phyloP scores from a whole-genome alignment of 2,888 invertebrate species.

The Vandiemenella viatica region DNA sequence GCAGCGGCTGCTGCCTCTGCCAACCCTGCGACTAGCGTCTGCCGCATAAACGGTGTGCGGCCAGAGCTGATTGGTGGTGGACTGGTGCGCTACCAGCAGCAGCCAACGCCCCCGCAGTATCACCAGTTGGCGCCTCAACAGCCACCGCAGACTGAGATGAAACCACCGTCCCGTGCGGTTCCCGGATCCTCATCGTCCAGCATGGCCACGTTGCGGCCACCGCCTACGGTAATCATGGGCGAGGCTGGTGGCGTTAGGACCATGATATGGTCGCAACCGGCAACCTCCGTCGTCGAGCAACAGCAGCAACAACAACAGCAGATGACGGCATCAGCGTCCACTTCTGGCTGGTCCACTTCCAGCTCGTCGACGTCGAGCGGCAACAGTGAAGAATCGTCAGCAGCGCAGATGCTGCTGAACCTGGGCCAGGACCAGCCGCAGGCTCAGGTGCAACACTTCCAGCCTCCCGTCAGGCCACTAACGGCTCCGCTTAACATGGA shows the following conservation, averaged over 20 bases:
- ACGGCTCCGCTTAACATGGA: constrained; percentile 71
- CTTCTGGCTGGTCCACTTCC: constrained; percentile 38
- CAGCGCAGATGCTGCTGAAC: constrained; percentile 55
- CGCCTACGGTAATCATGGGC: constrained; percentile 85
- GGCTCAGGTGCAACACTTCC: constrained; percentile 19
- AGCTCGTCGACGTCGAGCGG: constrained; percentile 34
- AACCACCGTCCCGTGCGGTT: constrained; percentile 7
- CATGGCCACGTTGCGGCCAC: constrained; percentile 36
- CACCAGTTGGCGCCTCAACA: constrained; percentile 15
- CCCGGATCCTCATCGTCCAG: constrained; percentile 20
- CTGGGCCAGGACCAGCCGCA: constrained; percentile 46
- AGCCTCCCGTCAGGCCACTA: constrained; percentile 28
- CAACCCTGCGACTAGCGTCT: constrained; percentile 12
- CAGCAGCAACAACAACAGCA: constrained; percentile 24
- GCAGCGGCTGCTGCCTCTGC: constrained; percentile 7
- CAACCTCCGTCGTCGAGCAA: constrained; percentile 25
- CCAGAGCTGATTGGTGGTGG: constrained; percentile 63
- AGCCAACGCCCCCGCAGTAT: constrained; percentile 8
- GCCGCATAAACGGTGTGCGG: constrained; percentile 59
- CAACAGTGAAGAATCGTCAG: constrained; percentile 34
- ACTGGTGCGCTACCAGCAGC: constrained; percentile 19
- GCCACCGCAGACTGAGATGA: constrained; percentile 6
- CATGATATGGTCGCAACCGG: constrained; percentile 52
- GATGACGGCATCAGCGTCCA: constrained; percentile 33
- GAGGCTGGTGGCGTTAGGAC: constrained; percentile 75